Evolutionary conservation across 2,113 vertebrate genomes (phyloP).

Genomic region (Indicator maculatus): DNA sequence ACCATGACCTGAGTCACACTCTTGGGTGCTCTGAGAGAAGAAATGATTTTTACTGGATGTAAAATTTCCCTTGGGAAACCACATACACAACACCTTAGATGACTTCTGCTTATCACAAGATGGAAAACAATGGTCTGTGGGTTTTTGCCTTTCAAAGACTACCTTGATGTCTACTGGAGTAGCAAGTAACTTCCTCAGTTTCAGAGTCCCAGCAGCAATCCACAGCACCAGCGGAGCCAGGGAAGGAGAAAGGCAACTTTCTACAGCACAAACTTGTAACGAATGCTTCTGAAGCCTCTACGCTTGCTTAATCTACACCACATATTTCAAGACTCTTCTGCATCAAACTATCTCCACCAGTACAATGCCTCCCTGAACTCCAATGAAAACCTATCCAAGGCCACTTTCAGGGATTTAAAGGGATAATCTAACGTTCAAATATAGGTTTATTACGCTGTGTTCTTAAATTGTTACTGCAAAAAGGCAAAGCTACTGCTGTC

Average conservation of each 20-base stretch:
- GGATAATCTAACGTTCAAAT: neutral
- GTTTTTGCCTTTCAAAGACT: neutral
- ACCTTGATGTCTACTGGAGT: neutral
- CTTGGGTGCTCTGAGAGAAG: neutral
- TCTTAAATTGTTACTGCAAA: neutral
- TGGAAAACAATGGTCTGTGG: neutral
- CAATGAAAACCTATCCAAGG: neutral
- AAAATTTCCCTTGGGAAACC: neutral
- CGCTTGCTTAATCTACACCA: neutral
- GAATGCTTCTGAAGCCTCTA: neutral
- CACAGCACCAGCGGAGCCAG: neutral
- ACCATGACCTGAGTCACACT: no score
- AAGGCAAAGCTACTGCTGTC: neutral
- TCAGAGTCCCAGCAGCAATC: neutral
- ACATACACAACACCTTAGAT: neutral
- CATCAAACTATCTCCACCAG: neutral
- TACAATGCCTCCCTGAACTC: neutral
- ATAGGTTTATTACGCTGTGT: neutral
- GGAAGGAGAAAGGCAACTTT: rapidly evolving
- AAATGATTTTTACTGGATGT: neutral
- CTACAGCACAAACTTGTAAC: neutral
- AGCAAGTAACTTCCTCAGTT: neutral
- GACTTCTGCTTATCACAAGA: neutral
- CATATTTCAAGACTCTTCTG: neutral
- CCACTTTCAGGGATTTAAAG: neutral